Base-by-base conservation (phyloP, 2,888 invertebrate genomes). In the Agelastica alni region DNA sequence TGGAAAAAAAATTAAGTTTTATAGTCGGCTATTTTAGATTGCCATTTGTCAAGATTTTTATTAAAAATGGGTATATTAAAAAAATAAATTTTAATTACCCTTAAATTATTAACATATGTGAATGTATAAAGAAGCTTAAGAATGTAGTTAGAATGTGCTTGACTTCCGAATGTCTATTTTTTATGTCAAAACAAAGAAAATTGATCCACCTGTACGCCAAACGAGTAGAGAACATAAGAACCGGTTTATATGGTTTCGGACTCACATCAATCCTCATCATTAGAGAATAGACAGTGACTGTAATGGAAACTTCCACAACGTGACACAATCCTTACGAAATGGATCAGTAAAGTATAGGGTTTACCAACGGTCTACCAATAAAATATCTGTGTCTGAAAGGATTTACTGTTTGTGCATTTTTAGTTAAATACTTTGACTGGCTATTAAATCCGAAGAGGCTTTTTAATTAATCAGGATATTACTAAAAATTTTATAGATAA, bases 231-330 rank as follows among this genome's bases (percentile, higher is more conserved):
- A 37, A 28, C 36, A 36, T 20, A n/a, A 36, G 16, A 10, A 36
- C 26, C 34, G 20, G 34, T 30, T 28, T 30, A 2, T 12, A 28
- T n/a, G 34, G 34, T 30, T 45, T 46, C 32, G 36, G 26, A 46
- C 46, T 46, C 46, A n/a, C n/a, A 46, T 46, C 46, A 46, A 46
- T 46, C 28, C 46, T 36, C 46, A 46, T 46, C 46, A 36, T 46
- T 46, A 46, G 46, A 46, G 9, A 18, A 36, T 36, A 46, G 36
- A 46, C 46, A 46, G 36, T 36, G 26, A 46, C 46, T 36, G 46
- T 36, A 32, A 46, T 46, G 14, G 14, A 46, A 46, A 46, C 46
- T 46, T 46, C 36, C 36, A 46, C 34, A 26, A 36, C 46, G 46
- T 46, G 36, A 36, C 46, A 46, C 36, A 46, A 46, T 17, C 36